Evolutionary conservation across 2,797 vertebrate genomes (phyloP), one percentile per base, ranked within the genome.

Genomic region (Streptopelia turtur): DNA sequence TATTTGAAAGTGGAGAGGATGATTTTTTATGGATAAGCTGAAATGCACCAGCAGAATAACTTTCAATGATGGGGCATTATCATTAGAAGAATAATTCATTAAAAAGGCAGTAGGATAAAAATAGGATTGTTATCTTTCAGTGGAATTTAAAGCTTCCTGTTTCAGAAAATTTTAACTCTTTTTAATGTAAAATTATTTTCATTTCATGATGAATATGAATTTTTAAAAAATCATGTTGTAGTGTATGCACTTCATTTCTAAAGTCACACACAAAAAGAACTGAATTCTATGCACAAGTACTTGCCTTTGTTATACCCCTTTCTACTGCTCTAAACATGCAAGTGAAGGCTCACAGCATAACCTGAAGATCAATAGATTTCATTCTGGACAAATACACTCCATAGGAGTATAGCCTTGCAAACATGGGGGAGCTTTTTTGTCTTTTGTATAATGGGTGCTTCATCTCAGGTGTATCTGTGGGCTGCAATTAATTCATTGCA

Each of bases 51-150:
- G 37, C 47, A 87, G 43, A 87, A 43, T 59, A 91, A 75, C 41
- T 57, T 83, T 18, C 37, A 75, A 55, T 45, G 35, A 49, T 31
- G 12, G 20, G 57, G 16, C 37, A 64, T 50, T 37, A 41, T 25
- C 52, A 60, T 80, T 89, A 55, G 33, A 90, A 89, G 31, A 76
- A 68, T n/a, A 80, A 83, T 53, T 90, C 6, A 56, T 87, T 91
- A n/a, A 89, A 89, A 95, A 85, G 16, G 30, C 33, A 94, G 57
- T 12, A 83, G 45, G 65, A 89, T 63, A 76, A 90, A 89, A 87
- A 43, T 11, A 82, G 21, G 13, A 39, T 49, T 83, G 8, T 33
- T 87, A 45, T 49, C 18, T 83, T 87, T 72, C 31, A 52, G 16
- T 75, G 28, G 11, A 78, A 47, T 25, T 7, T 87, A 94, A 77